Evolutionary conservation across 2,888 invertebrate genomes (phyloP).

Genomic region (Napeogenes inachia): DNA sequence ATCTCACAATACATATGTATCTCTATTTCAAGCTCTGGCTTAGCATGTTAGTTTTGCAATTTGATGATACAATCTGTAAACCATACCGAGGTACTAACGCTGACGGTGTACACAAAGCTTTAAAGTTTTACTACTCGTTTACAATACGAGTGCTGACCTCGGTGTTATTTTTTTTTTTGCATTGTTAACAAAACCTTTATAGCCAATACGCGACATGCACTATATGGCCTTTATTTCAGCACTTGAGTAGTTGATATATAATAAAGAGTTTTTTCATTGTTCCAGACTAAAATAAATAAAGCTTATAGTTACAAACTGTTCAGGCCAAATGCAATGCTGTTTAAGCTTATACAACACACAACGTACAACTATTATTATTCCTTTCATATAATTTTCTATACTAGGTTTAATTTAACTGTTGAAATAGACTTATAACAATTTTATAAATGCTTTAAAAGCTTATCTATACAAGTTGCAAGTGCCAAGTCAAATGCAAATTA

Average conservation of each 20-base stretch:
- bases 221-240: not conserved
- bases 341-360: not conserved
- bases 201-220: conserved; percentile 19
- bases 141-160: conserved; percentile 35
- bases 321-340: no score
- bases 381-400: not conserved
- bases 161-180: conserved; percentile 32
- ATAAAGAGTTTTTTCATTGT: no score
- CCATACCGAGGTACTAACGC: conserved; percentile 42
- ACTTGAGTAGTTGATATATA: no score
- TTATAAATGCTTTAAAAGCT: no score
- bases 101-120: conserved; percentile 37
- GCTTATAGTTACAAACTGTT: no score
- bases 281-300: no score
- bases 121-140: conserved; percentile 45
- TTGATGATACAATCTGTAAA: conserved; percentile 50
- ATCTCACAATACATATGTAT: conserved; percentile 36
- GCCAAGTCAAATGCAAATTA: conserved; percentile 4
- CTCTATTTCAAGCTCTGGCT: conserved; percentile 31
- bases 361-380: not conserved
- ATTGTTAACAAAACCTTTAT: conserved; percentile 28
- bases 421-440: no score
- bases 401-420: no score
- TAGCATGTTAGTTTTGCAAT: conserved; percentile 46
- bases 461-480: not conserved